A percentile compares a stretch with the other conserved stretches of the same genome.
Conservation (phyloP, 1,140 invertebrate genomes). For the Mercenaria mercenaria region DNA sequence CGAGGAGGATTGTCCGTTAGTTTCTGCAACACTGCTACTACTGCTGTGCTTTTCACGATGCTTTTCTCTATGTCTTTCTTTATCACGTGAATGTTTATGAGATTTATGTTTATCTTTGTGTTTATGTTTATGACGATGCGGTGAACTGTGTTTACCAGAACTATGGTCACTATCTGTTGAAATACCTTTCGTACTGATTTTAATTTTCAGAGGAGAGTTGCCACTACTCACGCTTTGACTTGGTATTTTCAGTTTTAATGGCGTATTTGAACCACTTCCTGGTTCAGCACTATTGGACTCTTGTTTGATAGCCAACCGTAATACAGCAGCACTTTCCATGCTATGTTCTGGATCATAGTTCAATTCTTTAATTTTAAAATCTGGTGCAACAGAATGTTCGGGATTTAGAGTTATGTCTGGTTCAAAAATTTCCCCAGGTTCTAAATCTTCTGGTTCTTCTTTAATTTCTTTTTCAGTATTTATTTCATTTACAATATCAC, state of each 20-base stretch:
- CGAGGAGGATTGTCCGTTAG: conserved; percentile 45
- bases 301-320: conserved; percentile 11
- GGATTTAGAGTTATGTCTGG: conserved; percentile 45
- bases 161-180: conserved; percentile 56
- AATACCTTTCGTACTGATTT: conserved; percentile 63
- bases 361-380: conserved; percentile 48
- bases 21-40: not conserved
- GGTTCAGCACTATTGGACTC: conserved; percentile 18
- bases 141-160: conserved; percentile 59
- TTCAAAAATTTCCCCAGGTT: conserved; percentile 55
- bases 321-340: conserved; percentile 34
- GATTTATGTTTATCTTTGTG: conserved; percentile 64
- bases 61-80: conserved; percentile 23
- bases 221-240: not conserved
- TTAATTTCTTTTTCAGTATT: not conserved
- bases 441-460: not conserved
- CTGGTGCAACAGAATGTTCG: conserved; percentile 40
- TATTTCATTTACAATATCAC: not conserved
- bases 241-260: conserved; percentile 44
- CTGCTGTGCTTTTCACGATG: conserved; percentile 1
- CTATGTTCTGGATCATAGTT: conserved; percentile 32
- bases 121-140: conserved; percentile 63
- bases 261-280: not conserved
- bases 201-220: conserved; percentile 56
- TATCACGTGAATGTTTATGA: conserved; percentile 57